Conservation (phyloP, 2,888 invertebrate species). For the Blera fallax region DNA sequence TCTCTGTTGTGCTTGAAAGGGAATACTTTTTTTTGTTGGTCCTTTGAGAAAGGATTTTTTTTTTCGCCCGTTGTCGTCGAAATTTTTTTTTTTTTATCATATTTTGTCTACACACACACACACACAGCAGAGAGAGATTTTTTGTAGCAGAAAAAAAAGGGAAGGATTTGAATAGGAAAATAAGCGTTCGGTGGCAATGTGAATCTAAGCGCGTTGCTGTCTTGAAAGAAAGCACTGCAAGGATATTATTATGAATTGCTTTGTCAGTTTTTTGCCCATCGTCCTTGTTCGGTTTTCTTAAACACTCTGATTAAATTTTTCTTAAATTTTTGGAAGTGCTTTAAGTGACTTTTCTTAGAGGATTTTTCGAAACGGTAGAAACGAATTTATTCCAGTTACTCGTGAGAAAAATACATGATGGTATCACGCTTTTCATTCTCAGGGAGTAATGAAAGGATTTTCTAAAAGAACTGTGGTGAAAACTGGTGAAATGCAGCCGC, state of each 20-base stretch:
- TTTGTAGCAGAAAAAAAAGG: constrained; percentile 22
- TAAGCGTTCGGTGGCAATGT: constrained; percentile 57
- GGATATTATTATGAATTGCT: constrained; percentile 63
- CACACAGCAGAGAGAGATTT: constrained; percentile 2
- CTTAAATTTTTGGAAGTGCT: constrained; percentile 21
- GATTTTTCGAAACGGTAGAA: no score
- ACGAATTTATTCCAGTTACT: background rate
- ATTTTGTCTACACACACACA: constrained; percentile 42
- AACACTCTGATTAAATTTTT: constrained; percentile 41
- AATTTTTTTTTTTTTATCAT: constrained; percentile 60
- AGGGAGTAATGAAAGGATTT: no score
- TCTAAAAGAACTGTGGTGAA: no score
- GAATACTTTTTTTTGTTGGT: constrained; percentile 20
- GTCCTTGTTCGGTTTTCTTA: background rate
- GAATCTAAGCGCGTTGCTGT: constrained; percentile 54
- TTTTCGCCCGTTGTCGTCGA: constrained; percentile 33
- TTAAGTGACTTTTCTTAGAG: constrained; percentile 11
- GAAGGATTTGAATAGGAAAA: constrained; percentile 35
- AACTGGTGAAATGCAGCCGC: no score
- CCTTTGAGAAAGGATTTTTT: constrained; percentile 49
- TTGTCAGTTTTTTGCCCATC: constrained; percentile 37
- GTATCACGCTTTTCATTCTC: no score
- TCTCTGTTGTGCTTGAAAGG: constrained; percentile 10
- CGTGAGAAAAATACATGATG: no score
- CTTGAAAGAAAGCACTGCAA: constrained; percentile 55